Conservation (phyloP, 2,888 invertebrate genomes). For the Sisyra nigra region DNA sequence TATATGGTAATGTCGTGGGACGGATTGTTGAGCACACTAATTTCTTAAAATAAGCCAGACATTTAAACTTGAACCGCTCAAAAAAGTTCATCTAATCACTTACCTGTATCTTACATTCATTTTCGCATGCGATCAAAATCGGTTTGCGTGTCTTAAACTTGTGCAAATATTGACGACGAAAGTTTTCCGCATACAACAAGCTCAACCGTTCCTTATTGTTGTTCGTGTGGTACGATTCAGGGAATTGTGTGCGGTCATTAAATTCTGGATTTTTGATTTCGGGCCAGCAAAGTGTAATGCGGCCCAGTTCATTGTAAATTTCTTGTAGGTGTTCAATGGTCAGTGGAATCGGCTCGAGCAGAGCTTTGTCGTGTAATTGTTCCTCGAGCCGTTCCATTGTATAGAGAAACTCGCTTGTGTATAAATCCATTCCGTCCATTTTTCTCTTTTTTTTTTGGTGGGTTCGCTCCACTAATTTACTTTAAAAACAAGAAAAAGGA, state of each 20-base stretch:
- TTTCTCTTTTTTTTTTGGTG: too few species aligned
- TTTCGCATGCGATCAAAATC: slow-evolving; percentile 50
- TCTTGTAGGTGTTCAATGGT: slow-evolving; percentile 37
- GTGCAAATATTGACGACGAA: slow-evolving; percentile 49
- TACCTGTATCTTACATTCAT: slow-evolving; percentile 66
- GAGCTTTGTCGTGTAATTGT: too few species aligned
- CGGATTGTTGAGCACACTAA: slow-evolving; percentile 74
- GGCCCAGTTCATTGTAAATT: slow-evolving; percentile 40
- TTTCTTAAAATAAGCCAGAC: slow-evolving; percentile 40
- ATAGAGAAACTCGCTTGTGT: too few species aligned
- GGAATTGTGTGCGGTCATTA: slow-evolving; percentile 40
- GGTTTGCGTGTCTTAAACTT: slow-evolving; percentile 44
- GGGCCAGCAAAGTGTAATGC: slow-evolving; percentile 49
- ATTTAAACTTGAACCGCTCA: background rate
- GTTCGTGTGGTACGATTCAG: slow-evolving; percentile 46
- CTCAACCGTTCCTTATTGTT: slow-evolving; percentile 53
- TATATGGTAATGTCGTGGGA: slow-evolving; percentile 57
- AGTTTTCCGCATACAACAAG: slow-evolving; percentile 61
- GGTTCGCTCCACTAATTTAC: too few species aligned
- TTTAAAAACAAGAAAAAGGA: too few species aligned
- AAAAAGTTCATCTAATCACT: slow-evolving; percentile 8
- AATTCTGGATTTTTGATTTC: slow-evolving; percentile 35
- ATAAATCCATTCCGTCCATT: too few species aligned
- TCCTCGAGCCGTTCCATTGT: too few species aligned
- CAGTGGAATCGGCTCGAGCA: background rate